Conservation (phyloP, 2,888 invertebrate genomes). For the Xestoiulus laeticollis region DNA sequence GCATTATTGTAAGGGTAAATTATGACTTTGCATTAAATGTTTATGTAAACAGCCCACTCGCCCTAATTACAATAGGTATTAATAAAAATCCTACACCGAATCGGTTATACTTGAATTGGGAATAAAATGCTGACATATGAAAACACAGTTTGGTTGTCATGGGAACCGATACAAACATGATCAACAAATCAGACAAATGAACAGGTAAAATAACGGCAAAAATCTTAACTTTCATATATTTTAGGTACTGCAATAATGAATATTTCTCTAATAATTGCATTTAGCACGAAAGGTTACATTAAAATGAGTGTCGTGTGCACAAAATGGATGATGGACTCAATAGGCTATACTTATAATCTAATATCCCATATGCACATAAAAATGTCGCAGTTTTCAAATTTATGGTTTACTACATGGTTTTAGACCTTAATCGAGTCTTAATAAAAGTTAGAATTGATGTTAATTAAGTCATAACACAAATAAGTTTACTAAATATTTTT, state of each 20-base stretch:
- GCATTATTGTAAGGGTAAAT: neutral
- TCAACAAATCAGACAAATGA: constrained; percentile 3
- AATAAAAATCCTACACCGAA: constrained; percentile 3
- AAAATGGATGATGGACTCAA: neutral
- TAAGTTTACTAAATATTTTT: too few species aligned
- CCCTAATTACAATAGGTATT: constrained; percentile 11
- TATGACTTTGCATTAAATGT: neutral
- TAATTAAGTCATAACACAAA: too few species aligned
- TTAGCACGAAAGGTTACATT: constrained; percentile 11
- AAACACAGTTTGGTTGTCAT: neutral
- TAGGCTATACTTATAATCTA: constrained; percentile 8
- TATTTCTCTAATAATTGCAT: constrained; percentile 4
- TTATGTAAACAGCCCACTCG: constrained; percentile 7
- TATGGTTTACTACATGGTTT: too few species aligned
- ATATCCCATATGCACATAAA: neutral
- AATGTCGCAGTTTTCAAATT: neutral
- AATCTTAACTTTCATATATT: constrained; percentile 19
- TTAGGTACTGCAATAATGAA: constrained; percentile 4
- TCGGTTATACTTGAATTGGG: neutral
- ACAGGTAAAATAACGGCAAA: neutral
- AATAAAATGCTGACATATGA: neutral
- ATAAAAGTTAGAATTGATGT: too few species aligned
- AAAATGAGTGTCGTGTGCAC: neutral
- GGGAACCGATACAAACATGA: neutral
- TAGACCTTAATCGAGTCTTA: too few species aligned